These are phyloP conservation scores for Acanthurus leucopareius DNA, from an alignment of 2,797 vertebrate genomes.

Conservation along the genomic window DNA sequence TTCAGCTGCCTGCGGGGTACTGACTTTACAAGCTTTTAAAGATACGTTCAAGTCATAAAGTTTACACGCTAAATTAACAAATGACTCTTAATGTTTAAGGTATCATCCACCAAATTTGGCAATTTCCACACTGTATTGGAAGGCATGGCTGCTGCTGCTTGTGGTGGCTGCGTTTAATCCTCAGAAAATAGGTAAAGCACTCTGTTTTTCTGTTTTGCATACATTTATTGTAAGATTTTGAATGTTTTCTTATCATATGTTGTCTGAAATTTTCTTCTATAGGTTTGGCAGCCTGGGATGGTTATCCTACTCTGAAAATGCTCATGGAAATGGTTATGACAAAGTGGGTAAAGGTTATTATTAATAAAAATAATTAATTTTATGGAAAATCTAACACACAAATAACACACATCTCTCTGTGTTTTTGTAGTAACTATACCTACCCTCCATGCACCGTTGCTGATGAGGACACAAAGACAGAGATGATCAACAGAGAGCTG, in stretches of 20 bases:
- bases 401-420: not conserved
- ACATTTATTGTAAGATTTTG: not conserved
- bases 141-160: slow-evolving; percentile 96
- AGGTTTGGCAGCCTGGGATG: slow-evolving; percentile 98
- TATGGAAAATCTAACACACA: not conserved
- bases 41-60: not conserved
- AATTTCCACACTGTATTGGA: slow-evolving; percentile 98
- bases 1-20: slow-evolving; percentile 97
- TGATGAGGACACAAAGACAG: slow-evolving; percentile 95
- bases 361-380: not conserved
- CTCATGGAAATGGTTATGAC: slow-evolving; percentile 99
- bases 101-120: slow-evolving; percentile 97
- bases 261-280: slow-evolving; percentile 17
- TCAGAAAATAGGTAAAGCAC: slow-evolving; percentile 93
- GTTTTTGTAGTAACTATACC: slow-evolving; percentile 90
- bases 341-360: slow-evolving; percentile 85
- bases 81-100: slow-evolving; percentile 79
- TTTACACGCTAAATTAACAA: slow-evolving; percentile 45
- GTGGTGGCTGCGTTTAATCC: slow-evolving; percentile 98
- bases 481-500: slow-evolving; percentile 96
- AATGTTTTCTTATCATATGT: not conserved
- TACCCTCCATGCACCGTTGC: slow-evolving; percentile 96
- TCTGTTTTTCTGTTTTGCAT: not conserved
- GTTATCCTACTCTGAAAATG: slow-evolving; percentile 98
- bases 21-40: slow-evolving; percentile 26